These are phyloP conservation scores for Drosophila kohkoa DNA, from an alignment of 1,140 invertebrate species.

Conservation along the genomic window DNA sequence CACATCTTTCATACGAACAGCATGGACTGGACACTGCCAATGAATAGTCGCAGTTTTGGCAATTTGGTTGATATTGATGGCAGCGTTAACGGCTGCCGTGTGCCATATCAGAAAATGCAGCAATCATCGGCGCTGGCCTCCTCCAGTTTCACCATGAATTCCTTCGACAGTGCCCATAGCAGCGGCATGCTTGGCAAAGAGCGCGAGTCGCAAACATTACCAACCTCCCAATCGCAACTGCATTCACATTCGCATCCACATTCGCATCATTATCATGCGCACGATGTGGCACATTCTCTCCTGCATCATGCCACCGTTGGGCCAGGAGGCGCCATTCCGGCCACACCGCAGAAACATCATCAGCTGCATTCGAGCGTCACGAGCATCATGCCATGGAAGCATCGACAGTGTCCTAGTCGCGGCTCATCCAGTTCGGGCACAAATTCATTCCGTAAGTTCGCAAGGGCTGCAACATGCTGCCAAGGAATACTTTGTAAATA, in stretches of 20 bases:
- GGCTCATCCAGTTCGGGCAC: conserved; percentile 83
- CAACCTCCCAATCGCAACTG: conserved; percentile 39
- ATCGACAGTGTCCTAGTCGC: conserved; percentile 82
- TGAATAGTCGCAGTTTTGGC: conserved; percentile 80
- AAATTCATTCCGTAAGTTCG: conserved; percentile 82
- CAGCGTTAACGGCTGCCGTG: conserved; percentile 46
- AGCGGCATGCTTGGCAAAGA: conserved; percentile 66
- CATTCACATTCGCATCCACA: conserved; percentile 50
- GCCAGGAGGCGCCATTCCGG: conserved; percentile 41
- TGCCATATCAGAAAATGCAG: conserved; percentile 78
- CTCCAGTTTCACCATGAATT: conserved; percentile 75
- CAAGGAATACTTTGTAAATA: background rate
- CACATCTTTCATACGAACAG: conserved; percentile 75
- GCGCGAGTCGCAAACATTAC: conserved; percentile 64
- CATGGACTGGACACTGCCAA: conserved; percentile 71
- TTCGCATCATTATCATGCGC: conserved; percentile 71
- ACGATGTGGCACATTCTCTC: conserved; percentile 54
- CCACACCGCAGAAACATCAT: conserved; percentile 76
- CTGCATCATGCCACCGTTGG: conserved; percentile 39
- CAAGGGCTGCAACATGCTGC: background rate
- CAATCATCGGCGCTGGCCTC: conserved; percentile 49
- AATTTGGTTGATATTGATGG: conserved; percentile 80
- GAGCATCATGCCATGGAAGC: conserved; percentile 84
- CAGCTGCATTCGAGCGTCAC: conserved; percentile 76
- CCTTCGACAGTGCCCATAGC: conserved; percentile 74